Base-by-base conservation (phyloP, 2,888 invertebrate species). In the Pycnomerus fuliginosus region DNA sequence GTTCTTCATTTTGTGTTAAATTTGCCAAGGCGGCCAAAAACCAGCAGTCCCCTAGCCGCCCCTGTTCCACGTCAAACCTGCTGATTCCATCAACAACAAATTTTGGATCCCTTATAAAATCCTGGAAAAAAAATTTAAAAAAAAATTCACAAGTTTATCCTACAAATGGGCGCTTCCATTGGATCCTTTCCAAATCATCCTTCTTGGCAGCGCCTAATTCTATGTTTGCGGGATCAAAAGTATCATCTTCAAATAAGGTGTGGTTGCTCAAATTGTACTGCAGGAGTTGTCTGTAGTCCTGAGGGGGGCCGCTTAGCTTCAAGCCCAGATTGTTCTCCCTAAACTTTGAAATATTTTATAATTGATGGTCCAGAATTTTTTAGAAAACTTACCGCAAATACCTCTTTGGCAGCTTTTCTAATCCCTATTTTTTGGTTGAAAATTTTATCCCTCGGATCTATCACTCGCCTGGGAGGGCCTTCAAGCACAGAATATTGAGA, bases 1-100 rank as follows among this genome's bases (percentile, higher is more conserved):
- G 76, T 64, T 85, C 76, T 45, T 80, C 77, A 66, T 91, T 85
- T 60, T 93, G 78, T 0, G 96, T 94, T 12, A 98, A 75, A 73
- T 92, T 92, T 8, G 95, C 94, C 1, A 93, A 85, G 1, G 97
- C 97, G 1, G 95, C 94, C 37, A 96, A 73, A 8, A 95, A 76
- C 96, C 96, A 97, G 68, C 96, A 97, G 69, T 97, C 95, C 2
- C 96, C 95, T n/a, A 96, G 73, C 75, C 93, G 92, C 37, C 96
- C 96, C 72, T 98, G 97, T 59, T 92, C 90, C 2, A 98, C 90
- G 74, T 98, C 98, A 76, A 98, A 98, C 37, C 98, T 82, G 10
- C 92, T 90, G 70, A 90, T 94, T 2, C 94, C 95, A 58, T 90
- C 93, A 17, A 89, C 87, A 68, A 97, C 92, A 49, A 96, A 82